Conservation (phyloP, 2,113 vertebrate genomes). For the Python bivittatus region DNA sequence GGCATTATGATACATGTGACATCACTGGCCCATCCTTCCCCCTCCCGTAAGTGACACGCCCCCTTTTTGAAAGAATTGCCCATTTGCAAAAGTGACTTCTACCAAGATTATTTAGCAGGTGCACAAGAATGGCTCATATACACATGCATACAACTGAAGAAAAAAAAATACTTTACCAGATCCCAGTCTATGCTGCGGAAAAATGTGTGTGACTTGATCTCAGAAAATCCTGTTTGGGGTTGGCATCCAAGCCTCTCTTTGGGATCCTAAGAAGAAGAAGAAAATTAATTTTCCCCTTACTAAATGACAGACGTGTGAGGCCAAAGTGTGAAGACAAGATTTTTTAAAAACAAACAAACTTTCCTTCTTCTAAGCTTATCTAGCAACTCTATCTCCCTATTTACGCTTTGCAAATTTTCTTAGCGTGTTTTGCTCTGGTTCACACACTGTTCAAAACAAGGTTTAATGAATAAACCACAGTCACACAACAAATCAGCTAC, state of each 20-base stretch:
- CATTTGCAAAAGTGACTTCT: not conserved
- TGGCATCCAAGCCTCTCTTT: constrained; percentile 97
- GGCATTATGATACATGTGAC: not conserved
- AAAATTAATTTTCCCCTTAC: not conserved
- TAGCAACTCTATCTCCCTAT: not conserved
- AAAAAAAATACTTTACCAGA: constrained; percentile 80
- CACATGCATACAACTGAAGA: not conserved
- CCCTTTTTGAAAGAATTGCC: not conserved
- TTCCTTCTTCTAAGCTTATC: not conserved
- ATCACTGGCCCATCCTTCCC: not conserved
- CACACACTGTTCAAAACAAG: not conserved
- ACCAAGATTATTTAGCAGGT: not conserved
- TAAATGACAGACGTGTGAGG: not conserved
- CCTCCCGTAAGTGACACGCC: not conserved
- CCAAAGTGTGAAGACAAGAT: not conserved
- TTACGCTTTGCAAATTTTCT: not conserved
- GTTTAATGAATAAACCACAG: not conserved
- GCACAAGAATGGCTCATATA: rapidly evolving
- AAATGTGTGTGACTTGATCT: constrained; percentile 97
- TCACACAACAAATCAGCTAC: too few relatives aligned
- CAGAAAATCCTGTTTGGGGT: constrained; percentile 91
- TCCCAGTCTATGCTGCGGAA: constrained; percentile 99
- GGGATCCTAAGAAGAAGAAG: constrained; percentile 83
- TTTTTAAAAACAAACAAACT: not conserved
- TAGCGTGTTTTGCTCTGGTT: not conserved